Conservation (phyloP, 2,888 invertebrate species). For the Rhagonycha lutea region DNA sequence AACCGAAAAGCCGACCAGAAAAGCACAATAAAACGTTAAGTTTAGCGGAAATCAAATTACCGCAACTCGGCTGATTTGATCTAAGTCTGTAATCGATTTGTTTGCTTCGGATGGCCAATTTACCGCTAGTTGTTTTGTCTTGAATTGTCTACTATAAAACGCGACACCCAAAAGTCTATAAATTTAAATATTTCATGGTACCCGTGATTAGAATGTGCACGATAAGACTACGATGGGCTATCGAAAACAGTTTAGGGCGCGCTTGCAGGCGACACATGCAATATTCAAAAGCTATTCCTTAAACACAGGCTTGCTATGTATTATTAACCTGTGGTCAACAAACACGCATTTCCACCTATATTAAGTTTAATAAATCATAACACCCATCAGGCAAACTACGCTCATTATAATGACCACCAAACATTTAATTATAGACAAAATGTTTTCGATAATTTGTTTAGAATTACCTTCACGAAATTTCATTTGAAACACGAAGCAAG, state of each 20-base stretch:
- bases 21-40: constrained; percentile 24
- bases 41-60: constrained; percentile 45
- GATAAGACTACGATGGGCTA: constrained; percentile 28
- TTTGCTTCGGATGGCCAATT: constrained; percentile 43
- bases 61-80: constrained; percentile 43
- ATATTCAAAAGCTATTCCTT: constrained; percentile 34
- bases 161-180: constrained; percentile 22
- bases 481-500: background rate
- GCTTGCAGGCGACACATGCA: constrained; percentile 34
- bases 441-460: background rate
- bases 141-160: constrained; percentile 25
- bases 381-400: background rate
- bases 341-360: constrained; percentile 25
- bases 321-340: constrained; percentile 40
- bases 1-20: background rate
- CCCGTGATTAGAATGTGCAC: constrained; percentile 14
- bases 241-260: constrained; percentile 36
- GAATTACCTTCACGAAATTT: background rate
- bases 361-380: constrained; percentile 18
- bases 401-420: background rate
- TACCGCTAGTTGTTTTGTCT: constrained; percentile 40
- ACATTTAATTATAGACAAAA: background rate
- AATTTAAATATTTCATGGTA: constrained; percentile 38
- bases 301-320: constrained; percentile 35
- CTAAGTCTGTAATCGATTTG: constrained; percentile 41